Conservation (phyloP, 2,797 vertebrate species). For the Sebastes melanostomus region DNA sequence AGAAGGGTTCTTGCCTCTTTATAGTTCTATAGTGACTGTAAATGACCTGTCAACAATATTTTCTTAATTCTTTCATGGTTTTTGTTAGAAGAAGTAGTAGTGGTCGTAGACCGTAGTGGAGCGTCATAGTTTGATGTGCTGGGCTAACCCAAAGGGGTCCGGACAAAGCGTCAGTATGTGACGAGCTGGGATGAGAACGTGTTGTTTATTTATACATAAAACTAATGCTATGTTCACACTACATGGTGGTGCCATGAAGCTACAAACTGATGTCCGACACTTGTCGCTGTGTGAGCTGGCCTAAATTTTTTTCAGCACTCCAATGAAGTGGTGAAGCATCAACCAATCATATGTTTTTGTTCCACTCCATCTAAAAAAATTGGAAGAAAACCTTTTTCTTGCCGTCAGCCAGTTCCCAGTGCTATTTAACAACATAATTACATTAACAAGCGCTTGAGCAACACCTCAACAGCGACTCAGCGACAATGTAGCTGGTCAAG, state of each 20-base stretch:
- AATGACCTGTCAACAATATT: not conserved
- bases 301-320: too few relatives aligned
- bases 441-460: not conserved
- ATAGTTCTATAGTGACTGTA: not conserved
- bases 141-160: too few relatives aligned
- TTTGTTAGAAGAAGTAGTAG: not conserved
- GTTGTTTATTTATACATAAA: not conserved
- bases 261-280: too few relatives aligned
- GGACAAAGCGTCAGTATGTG: too few relatives aligned
- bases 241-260: too few relatives aligned
- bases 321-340: fast-evolving
- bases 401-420: not conserved
- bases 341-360: too few relatives aligned
- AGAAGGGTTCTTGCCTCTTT: not conserved
- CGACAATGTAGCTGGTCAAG: not conserved
- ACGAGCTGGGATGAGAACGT: not conserved
- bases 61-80: not conserved
- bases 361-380: not conserved
- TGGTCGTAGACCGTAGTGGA: too few relatives aligned
- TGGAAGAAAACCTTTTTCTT: too few relatives aligned
- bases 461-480: not conserved
- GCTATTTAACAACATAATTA: not conserved
- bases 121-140: too few relatives aligned
- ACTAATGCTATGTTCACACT: too few relatives aligned
- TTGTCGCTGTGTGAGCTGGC: too few relatives aligned